A percentile compares a stretch with the other conserved stretches of the same genome.
Evolutionary conservation across 2,113 vertebrate species (phyloP).

Genomic region (Platycercus adscitus): DNA sequence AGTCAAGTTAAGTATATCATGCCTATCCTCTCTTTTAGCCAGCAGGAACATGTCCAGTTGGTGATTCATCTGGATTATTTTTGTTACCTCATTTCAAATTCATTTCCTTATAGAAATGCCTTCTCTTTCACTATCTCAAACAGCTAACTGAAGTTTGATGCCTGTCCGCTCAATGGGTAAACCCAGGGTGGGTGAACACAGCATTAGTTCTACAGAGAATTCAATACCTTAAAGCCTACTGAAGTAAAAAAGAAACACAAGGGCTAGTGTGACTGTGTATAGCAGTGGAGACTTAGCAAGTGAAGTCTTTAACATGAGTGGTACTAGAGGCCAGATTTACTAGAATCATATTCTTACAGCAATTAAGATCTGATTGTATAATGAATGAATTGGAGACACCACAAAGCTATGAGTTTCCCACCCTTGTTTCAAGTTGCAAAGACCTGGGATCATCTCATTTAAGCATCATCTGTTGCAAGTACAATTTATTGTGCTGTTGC

Average conservation of each 20-base stretch:
- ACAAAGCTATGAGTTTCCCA: constrained; percentile 51
- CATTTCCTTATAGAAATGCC: not conserved
- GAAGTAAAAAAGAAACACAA: not conserved
- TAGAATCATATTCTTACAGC: constrained; percentile 27
- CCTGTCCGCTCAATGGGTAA: not conserved
- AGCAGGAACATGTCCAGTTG: not conserved
- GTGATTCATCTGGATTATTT: not conserved
- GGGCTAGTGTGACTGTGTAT: not conserved
- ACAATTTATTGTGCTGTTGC: constrained; percentile 23
- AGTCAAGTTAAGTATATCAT: not conserved
- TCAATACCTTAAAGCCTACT: not conserved
- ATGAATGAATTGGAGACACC: constrained; percentile 45
- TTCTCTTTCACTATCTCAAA: not conserved
- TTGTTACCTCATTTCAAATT: not conserved
- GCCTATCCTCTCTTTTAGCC: not conserved
- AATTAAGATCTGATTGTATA: constrained; percentile 61
- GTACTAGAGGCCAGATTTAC: constrained; percentile 15
- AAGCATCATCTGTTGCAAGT: constrained; percentile 39
- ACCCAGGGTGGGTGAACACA: not conserved
- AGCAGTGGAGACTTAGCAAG: not conserved
- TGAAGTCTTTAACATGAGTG: not conserved
- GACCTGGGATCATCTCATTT: constrained; percentile 21
- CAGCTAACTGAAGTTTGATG: not conserved
- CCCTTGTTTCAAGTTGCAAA: constrained; percentile 19
- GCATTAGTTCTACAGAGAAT: not conserved